Base-by-base conservation (phyloP, 2,113 vertebrate species). In the Rhipidura dahli region DNA sequence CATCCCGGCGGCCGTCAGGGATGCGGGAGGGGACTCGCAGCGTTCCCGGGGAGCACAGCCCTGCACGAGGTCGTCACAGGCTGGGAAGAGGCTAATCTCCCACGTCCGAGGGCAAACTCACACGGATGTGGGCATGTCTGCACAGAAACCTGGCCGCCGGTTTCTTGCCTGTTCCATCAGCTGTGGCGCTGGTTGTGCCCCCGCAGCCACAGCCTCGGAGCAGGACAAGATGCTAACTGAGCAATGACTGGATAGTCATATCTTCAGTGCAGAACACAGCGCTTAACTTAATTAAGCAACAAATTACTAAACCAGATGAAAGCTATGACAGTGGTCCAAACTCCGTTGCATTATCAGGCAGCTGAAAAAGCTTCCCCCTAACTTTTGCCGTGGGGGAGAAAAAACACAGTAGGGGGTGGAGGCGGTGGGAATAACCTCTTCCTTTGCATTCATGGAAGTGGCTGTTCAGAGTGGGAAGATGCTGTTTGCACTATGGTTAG, bases 401-500 rank as follows among this genome's bases (percentile, higher is more conserved):
- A 79, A 57, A 35, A 89, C 22, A 11, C 11, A 50, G 10, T 8
- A 72, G 18, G 15, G 15, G 4, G 31, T 22, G 42, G n/a, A n/a
- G 33, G 9, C 20, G n/a, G 33, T 0, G 1, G 33, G 60, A 80
- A 30, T 27, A 75, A 79, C 7, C 31, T 79, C 53, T 68, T 84
- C 44, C 33, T 69, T 37, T 64, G 10, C 28, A 44, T 68, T 75
- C 28, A 33, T 63, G 71, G 44, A 93, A 80, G 14, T 54, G 24
- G 20, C n/a, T 75, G 12, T 70, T n/a, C 56, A 49, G 26, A 87
- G 26, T 7, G 6, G 45, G 50, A 87, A 72, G 53, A 61, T 28
- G 42, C 27, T 56, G 44, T 69, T 28, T 56, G n/a, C 26, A 56
- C 8, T 4, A 1, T 0, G 0, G 31, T 1, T 3, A 87, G 16